These are phyloP conservation scores for Acipenser ruthenus DNA, from an alignment of 2,797 vertebrate species.

Conservation along the genomic window DNA sequence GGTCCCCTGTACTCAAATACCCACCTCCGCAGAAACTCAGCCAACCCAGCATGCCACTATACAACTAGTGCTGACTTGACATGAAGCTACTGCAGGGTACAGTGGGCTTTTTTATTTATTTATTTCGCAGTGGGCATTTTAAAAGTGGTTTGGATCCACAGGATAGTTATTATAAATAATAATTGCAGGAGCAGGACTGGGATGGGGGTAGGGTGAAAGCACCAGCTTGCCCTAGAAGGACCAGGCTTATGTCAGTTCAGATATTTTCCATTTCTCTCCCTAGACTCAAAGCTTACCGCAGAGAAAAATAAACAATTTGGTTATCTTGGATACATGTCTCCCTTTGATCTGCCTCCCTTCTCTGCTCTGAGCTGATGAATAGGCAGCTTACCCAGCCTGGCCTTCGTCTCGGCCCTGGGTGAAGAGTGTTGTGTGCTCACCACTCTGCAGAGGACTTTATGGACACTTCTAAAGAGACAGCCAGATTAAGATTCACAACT, in stretches of 20 bases:
- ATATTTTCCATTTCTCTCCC: background rate
- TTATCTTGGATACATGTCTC: conserved; percentile 74
- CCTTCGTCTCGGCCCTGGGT: conserved; percentile 18
- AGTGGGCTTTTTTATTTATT: no score
- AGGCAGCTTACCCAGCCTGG: conserved; percentile 22
- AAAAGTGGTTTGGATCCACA: no score
- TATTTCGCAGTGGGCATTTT: no score
- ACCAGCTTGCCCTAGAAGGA: background rate
- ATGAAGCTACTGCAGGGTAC: no score
- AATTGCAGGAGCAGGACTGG: background rate
- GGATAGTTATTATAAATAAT: no score
- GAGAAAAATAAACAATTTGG: conserved; percentile 63
- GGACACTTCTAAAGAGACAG: background rate
- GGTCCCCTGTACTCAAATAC: no score
- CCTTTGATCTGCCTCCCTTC: conserved; percentile 64
- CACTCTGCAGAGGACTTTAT: background rate
- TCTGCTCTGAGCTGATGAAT: background rate
- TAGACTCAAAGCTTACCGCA: background rate
- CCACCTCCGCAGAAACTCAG: no score
- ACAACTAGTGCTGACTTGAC: no score
- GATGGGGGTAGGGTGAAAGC: background rate
- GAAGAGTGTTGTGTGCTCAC: background rate
- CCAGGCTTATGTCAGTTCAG: background rate
- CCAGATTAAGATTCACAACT: background rate
- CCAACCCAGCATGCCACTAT: no score